These are phyloP conservation scores for Intellagama lesueurii DNA, from an alignment of 2,797 vertebrate species.

Conservation along the genomic window DNA sequence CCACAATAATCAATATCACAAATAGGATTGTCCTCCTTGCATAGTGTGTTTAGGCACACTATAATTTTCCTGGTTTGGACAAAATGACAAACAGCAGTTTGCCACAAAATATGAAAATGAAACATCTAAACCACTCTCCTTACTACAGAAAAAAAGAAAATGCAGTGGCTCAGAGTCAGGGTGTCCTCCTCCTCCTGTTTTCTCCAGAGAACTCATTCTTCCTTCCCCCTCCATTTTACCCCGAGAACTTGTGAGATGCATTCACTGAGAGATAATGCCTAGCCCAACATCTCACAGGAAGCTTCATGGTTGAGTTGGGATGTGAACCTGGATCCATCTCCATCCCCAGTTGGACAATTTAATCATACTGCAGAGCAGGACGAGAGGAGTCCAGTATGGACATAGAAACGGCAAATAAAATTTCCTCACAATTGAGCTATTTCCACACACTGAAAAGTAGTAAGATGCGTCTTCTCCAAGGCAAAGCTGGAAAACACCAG, in stretches of 20 bases:
- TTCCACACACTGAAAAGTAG: background rate
- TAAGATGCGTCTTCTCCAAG: background rate
- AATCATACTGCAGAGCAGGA: background rate
- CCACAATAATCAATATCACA: background rate
- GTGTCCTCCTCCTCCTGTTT: no score
- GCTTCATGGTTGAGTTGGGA: background rate
- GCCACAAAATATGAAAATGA: background rate
- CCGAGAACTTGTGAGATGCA: background rate
- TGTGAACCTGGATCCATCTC: background rate
- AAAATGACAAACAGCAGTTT: background rate
- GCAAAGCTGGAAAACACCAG: background rate
- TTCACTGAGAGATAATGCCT: background rate
- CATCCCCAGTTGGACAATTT: background rate
- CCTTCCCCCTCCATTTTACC: background rate
- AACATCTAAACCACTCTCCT: background rate
- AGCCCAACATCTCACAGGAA: background rate
- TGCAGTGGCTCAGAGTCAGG: background rate
- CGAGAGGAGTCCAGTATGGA: background rate
- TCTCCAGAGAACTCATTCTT: background rate
- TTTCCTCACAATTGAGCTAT: background rate
- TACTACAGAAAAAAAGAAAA: background rate
- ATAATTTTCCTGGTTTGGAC: background rate
- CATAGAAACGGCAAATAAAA: background rate
- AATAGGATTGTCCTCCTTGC: background rate
- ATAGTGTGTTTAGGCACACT: background rate